Evolutionary conservation across 2,113 vertebrate species (phyloP), one percentile per base, ranked within the genome.

Genomic region (Siniperca knerii): DNA sequence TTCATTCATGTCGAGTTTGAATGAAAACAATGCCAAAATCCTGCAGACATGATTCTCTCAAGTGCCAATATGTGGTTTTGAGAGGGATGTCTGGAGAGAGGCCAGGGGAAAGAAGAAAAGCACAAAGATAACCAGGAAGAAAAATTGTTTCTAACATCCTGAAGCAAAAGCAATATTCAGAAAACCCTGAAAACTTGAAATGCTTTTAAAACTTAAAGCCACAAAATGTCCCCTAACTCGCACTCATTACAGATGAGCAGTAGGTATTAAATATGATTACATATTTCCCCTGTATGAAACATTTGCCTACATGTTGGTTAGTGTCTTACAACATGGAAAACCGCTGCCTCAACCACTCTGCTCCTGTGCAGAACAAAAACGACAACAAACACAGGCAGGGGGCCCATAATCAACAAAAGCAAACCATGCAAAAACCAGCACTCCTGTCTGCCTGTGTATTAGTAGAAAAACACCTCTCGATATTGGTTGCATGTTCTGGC

Each of bases 221-320:
- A 48, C 62, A 16, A 77, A 71, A 80, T 54, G 33, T 33, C 11
- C 66, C 35, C 62, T 74, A 67, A 67, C 44, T 33, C 7, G 0
- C 29, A 62, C 42, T 70, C 64, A 74, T 75, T 71, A 70, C 50
- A 70, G 67, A 69, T 70, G 46, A 82, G 62, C 52, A 72, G 64
- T 44, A 64, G 76, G 58, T 84, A 68, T 64, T 73, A 78, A 85
- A 81, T 72, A 85, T 73, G 21, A 83, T 73, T 72, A 44, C 65
- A 81, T 68, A 72, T 65, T 66, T 46, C 33, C 48, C 35, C 44
- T 10, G 77, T 79, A 76, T 72, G 20, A 81, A 83, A 77, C 69
- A 67, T 75, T 78, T 44, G 46, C 37, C 75, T 57, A 55, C 15
- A 2, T 58, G 25, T 67, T 50, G 69, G 33, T 86, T 82, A 85